A percentile compares a stretch with the other conserved stretches of the same genome.
phyloP scores from a whole-genome alignment of 2,888 invertebrate genomes.

The Luperina nickerlii region DNA sequence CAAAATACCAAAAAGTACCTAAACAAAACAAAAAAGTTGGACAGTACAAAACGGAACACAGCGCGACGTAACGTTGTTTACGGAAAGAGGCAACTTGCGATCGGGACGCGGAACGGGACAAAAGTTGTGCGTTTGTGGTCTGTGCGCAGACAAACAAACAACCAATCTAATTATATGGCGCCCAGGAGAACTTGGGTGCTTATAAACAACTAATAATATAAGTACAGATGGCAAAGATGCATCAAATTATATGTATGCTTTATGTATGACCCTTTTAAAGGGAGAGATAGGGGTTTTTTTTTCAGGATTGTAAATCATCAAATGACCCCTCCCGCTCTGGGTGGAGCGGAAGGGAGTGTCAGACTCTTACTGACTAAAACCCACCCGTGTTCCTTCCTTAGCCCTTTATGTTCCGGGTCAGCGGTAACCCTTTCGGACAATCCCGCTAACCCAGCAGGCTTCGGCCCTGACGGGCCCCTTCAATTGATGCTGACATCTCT shows the following conservation, averaged over 20 bases:
- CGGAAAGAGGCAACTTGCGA: slow-evolving; percentile 75
- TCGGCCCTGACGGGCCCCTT: too few relatives aligned
- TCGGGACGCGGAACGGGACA: slow-evolving; percentile 71
- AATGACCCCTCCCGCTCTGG: too few relatives aligned
- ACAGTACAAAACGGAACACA: slow-evolving; percentile 65
- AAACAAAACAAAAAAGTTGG: slow-evolving; percentile 47
- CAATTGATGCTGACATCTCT: too few relatives aligned
- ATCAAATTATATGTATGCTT: not conserved
- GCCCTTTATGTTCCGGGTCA: too few relatives aligned
- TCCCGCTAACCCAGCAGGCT: too few relatives aligned
- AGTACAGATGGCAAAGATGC: not conserved
- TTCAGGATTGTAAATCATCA: too few relatives aligned
- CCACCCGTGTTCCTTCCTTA: too few relatives aligned
- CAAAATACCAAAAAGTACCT: slow-evolving; percentile 24
- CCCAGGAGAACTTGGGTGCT: not conserved
- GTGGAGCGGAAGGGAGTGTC: too few relatives aligned
- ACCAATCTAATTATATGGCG: slow-evolving; percentile 70
- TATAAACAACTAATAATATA: slow-evolving; percentile 1
- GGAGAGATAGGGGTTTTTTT: too few relatives aligned
- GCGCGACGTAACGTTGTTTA: slow-evolving; percentile 73
- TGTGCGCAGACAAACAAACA: slow-evolving; percentile 68
- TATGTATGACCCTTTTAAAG: not conserved
- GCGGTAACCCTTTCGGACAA: too few relatives aligned
- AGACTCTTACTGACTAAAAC: too few relatives aligned
- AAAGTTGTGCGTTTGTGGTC: slow-evolving; percentile 67